phyloP scores from a whole-genome alignment of 2,113 vertebrate genomes.

The Accipiter virgatus region DNA sequence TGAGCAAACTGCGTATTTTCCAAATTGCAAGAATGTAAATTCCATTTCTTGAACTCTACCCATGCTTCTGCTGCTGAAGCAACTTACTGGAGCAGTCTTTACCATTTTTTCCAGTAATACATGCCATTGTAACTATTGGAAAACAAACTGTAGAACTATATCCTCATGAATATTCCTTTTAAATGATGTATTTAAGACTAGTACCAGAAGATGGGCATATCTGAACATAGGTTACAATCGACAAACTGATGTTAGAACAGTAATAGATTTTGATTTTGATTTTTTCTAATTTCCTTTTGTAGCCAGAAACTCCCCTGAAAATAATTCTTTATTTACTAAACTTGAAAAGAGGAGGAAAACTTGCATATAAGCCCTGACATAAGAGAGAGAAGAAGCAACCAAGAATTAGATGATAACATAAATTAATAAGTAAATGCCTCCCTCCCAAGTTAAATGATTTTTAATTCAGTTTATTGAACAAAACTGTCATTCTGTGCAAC shows the following conservation, averaged over 20 bases:
- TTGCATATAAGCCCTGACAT: neutral
- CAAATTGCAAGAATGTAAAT: neutral
- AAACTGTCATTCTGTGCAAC: neutral
- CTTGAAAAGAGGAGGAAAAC: neutral
- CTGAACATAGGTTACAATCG: neutral
- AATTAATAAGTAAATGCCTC: neutral
- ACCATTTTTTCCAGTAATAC: neutral
- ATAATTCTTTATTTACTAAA: neutral
- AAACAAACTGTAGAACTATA: neutral
- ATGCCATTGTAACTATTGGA: neutral
- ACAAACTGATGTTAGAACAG: neutral
- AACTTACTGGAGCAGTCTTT: neutral
- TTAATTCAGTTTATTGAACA: neutral
- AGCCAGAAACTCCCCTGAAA: neutral
- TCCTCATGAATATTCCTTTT: neutral
- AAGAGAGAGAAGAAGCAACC: neutral
- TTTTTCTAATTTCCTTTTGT: neutral
- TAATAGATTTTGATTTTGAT: neutral
- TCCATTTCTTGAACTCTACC: neutral
- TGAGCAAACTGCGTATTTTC: neutral
- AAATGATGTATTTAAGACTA: neutral
- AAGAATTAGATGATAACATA: neutral
- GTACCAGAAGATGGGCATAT: neutral
- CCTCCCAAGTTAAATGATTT: neutral
- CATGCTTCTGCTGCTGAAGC: neutral